Evolutionary conservation across 1,140 invertebrate species (phyloP).

Genomic region (Latrodectus geometricus): DNA sequence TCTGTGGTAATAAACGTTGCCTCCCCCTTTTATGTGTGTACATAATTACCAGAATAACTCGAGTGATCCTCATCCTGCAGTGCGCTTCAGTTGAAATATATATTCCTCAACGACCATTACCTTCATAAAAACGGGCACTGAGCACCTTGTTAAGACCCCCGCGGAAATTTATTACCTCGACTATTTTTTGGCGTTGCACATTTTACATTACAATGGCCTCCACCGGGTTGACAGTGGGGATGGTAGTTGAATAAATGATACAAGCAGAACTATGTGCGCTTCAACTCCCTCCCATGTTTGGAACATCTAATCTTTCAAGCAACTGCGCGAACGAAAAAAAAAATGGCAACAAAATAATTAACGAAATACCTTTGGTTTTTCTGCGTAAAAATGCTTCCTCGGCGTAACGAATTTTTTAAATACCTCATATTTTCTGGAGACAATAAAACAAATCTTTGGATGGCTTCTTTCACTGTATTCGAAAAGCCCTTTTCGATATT

Average conservation of each 20-base stretch:
- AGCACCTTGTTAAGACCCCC: background rate
- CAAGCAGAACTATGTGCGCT: background rate
- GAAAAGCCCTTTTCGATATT: background rate
- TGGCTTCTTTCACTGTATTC: background rate
- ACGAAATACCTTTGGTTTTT: background rate
- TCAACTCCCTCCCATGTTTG: background rate
- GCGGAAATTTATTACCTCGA: background rate
- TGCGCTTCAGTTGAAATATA: background rate
- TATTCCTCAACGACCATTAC: background rate
- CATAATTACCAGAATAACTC: background rate
- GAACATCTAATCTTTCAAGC: no score
- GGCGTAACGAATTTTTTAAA: conserved; percentile 34
- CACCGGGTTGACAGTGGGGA: background rate
- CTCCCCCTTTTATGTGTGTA: background rate
- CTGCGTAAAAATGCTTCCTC: conserved; percentile 2
- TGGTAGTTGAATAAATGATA: background rate
- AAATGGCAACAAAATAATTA: background rate
- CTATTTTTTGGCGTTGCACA: background rate
- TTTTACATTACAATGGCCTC: background rate
- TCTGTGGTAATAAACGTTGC: background rate
- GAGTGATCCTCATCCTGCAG: background rate
- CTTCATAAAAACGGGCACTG: background rate
- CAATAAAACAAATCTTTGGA: conserved; percentile 13
- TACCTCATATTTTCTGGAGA: background rate
- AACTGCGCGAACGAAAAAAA: background rate